phyloP scores from a whole-genome alignment of 2,888 invertebrate species.

The Frankliniella intonsa region DNA sequence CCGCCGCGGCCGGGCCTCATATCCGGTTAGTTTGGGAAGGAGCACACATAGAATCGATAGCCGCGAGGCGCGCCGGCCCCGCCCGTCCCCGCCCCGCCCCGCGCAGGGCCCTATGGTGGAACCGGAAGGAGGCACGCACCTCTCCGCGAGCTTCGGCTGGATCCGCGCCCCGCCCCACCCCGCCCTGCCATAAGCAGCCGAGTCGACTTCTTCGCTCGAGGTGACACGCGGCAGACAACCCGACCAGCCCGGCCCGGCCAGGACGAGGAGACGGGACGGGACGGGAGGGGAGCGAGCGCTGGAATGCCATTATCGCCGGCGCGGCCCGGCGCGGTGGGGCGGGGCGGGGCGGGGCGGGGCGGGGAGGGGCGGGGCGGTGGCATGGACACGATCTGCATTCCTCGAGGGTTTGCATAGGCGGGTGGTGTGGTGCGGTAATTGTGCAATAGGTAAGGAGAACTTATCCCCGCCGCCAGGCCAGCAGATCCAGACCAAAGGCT shows the following conservation, averaged over 20 bases:
- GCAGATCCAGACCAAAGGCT: background rate
- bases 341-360: background rate
- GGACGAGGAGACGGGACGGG: background rate
- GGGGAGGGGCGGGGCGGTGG: background rate
- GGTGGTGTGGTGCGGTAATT: no score
- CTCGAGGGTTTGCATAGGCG: background rate
- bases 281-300: background rate
- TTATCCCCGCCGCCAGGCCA: background rate
- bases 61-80: no score
- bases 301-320: constrained; percentile 18
- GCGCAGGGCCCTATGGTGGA: no score
- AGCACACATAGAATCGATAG: no score
- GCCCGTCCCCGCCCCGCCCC: no score
- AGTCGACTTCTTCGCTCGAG: background rate
- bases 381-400: background rate
- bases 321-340: background rate
- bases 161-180: background rate
- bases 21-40: no score
- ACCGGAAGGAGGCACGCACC: background rate
- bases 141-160: background rate
- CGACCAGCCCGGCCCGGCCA: background rate
- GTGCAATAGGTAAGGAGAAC: background rate
- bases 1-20: no score
- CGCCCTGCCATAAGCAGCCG: background rate
- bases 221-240: background rate